A percentile compares a stretch with the other conserved stretches of the same genome.
These are phyloP conservation scores for Hypocryptadius cinnamomeus DNA, from an alignment of 2,113 vertebrate species.

Conservation along the genomic window DNA sequence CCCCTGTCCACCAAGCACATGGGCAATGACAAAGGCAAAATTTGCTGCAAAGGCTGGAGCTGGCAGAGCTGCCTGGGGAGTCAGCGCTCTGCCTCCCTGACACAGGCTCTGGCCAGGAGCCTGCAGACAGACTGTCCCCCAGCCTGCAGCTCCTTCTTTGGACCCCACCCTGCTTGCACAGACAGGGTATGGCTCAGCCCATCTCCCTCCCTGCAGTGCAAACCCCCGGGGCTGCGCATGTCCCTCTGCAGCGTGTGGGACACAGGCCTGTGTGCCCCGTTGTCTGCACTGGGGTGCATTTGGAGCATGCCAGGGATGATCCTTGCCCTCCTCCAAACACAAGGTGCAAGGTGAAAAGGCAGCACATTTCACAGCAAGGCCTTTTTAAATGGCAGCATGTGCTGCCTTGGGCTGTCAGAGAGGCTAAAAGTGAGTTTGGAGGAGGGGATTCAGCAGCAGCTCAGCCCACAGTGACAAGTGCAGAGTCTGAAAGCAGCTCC, in stretches of 20 bases:
- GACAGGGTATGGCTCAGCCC: not conserved
- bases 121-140: not conserved
- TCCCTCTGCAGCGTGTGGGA: rapidly evolving
- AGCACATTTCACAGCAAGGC: not conserved
- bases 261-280: rapidly evolving
- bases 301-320: not conserved
- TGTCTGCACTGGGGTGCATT: rapidly evolving
- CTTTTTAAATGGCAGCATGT: not conserved
- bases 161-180: not conserved
- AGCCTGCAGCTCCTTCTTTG: not conserved
- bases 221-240: rapidly evolving
- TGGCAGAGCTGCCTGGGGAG: not conserved
- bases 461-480: rapidly evolving
- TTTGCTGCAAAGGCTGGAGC: not conserved
- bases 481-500: not conserved
- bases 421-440: not conserved
- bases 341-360: not conserved
- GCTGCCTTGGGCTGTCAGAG: not conserved
- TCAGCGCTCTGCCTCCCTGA: not conserved
- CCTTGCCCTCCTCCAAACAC: not conserved
- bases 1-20: not conserved
- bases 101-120: not conserved
- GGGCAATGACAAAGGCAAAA: not conserved
- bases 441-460: not conserved
- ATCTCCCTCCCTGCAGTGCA: not conserved